Percentiles rank a stretch among this genome's conserved stretches.
phyloP scores from a whole-genome alignment of 2,888 invertebrate genomes.

The Steinernema scapterisci region DNA sequence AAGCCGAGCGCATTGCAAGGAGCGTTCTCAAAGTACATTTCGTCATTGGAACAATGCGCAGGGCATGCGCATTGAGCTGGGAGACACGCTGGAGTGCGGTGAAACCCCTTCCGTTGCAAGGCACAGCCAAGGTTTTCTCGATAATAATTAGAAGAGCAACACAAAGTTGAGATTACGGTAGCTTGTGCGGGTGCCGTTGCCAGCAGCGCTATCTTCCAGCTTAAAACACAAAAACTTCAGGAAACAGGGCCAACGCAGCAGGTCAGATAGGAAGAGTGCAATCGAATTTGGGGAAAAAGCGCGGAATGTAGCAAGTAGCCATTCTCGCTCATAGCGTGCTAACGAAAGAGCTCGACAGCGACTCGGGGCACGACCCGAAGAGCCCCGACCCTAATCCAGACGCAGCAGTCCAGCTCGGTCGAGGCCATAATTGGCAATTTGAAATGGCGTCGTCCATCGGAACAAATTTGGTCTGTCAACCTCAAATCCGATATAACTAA shows the following conservation, averaged over 20 bases:
- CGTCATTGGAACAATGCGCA: neutral
- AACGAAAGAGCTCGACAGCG: conserved; percentile 11
- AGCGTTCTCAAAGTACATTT: neutral
- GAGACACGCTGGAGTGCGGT: no score
- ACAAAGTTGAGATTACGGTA: no score
- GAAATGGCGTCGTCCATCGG: conserved; percentile 32
- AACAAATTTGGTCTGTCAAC: conserved; percentile 28
- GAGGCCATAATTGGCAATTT: conserved; percentile 29
- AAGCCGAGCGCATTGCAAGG: neutral
- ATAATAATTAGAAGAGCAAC: no score
- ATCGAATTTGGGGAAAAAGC: no score
- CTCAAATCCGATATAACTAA: conserved; percentile 25
- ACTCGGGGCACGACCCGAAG: conserved; percentile 12
- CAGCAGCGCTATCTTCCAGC: no score
- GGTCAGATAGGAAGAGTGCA: no score
- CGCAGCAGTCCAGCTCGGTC: conserved; percentile 24
- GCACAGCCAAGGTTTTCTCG: no score
- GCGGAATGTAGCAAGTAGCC: neutral
- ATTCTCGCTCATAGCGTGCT: conserved; percentile 3
- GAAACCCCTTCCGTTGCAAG: no score
- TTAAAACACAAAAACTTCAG: no score
- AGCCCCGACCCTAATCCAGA: conserved; percentile 29
- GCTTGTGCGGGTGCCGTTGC: no score
- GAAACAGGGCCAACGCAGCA: no score
- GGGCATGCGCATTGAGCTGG: no score